phyloP scores from a whole-genome alignment of 2,888 invertebrate species.

The Antitype chi region DNA sequence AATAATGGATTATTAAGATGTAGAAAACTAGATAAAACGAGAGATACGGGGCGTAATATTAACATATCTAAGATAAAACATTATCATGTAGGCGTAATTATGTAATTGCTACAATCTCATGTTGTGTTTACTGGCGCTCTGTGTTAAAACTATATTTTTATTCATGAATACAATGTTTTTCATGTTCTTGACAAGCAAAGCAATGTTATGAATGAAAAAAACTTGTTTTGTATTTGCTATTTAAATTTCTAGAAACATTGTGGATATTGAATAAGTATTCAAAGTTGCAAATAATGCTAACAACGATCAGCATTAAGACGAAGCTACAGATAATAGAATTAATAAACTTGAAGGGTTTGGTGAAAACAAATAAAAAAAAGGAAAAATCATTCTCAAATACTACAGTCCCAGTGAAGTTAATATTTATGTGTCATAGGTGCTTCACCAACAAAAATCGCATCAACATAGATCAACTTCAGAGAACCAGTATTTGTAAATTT shows the following conservation, averaged over 20 bases:
- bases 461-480: not conserved
- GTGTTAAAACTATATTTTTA: constrained; percentile 34
- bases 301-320: not conserved
- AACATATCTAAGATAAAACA: constrained; percentile 58
- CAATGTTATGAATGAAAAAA: constrained; percentile 31
- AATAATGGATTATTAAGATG: constrained; percentile 60
- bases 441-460: constrained; percentile 1
- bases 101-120: constrained; percentile 55
- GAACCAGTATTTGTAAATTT: constrained; percentile 12
- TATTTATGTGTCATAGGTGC: not conserved
- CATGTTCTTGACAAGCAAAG: constrained; percentile 11
- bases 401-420: not conserved
- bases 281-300: not conserved
- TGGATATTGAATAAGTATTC: not conserved
- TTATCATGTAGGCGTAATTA: constrained; percentile 58
- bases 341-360: not conserved
- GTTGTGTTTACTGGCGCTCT: constrained; percentile 39
- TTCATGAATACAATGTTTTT: constrained; percentile 40
- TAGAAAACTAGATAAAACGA: constrained; percentile 56
- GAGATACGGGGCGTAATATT: constrained; percentile 53
- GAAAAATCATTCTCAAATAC: not conserved
- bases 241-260: not conserved
- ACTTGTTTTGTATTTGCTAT: constrained; percentile 10
- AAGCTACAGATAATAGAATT: not conserved
- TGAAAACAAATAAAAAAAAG: not conserved